Percentiles rank a stretch among this genome's conserved stretches.
Evolutionary conservation across 35 echinoderm and acorn worm species (phyloP).

Genomic region (Eucidaris tribuloides): DNA sequence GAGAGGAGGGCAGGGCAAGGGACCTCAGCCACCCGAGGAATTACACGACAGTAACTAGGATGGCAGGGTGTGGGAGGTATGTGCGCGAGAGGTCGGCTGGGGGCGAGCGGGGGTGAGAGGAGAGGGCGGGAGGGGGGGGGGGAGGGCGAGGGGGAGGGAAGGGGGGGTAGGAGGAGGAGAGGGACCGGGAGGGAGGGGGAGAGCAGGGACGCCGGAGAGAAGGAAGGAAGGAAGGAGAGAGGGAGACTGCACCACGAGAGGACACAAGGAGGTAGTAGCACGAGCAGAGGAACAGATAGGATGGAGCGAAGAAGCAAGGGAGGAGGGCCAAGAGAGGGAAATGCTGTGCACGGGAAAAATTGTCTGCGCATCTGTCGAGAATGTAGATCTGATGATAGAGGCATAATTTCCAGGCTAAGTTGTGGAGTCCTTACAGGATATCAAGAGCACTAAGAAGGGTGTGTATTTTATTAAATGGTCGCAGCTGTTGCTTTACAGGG

Average conservation of each 20-base stretch:
- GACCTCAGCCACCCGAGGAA: too few relatives aligned
- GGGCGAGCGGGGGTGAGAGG: neutral
- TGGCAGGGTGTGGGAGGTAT: neutral
- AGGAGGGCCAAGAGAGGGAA: neutral
- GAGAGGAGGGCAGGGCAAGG: too few relatives aligned
- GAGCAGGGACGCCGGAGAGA: neutral
- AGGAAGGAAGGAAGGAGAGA: neutral
- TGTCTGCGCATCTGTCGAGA: too few relatives aligned
- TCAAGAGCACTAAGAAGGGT: too few relatives aligned
- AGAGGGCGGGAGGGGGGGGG: neutral
- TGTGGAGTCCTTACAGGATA: too few relatives aligned
- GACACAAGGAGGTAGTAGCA: neutral
- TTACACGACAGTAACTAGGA: too few relatives aligned
- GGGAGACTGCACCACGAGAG: neutral
- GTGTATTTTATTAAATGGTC: too few relatives aligned
- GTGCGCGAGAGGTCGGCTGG: neutral
- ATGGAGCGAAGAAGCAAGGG: neutral
- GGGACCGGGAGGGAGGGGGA: neutral
- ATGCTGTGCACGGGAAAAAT: too few relatives aligned
- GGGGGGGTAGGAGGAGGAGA: neutral
- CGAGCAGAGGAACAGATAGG: neutral
- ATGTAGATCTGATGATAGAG: too few relatives aligned
- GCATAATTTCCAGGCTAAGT: too few relatives aligned
- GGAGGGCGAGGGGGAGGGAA: neutral
- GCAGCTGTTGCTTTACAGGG: too few relatives aligned